These are phyloP conservation scores for Uropsilus gracilis DNA, from an alignment of 2,113 vertebrate species.

Conservation along the genomic window DNA sequence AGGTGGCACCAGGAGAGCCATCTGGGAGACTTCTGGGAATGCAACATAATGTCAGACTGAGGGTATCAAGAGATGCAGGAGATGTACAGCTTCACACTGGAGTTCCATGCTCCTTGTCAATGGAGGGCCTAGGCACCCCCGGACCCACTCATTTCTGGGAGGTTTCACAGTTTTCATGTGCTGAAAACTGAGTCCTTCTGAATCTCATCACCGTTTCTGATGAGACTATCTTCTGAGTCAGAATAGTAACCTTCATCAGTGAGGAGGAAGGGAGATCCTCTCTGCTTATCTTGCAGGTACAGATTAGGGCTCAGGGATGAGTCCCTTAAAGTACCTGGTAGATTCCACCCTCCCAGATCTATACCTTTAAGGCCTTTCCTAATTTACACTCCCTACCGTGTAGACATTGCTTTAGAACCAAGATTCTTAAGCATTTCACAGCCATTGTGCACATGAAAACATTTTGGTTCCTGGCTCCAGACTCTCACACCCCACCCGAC, in stretches of 20 bases:
- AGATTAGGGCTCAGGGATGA: too few species aligned
- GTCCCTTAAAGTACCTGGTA: background rate
- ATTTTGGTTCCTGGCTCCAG: background rate
- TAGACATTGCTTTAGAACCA: accelerated
- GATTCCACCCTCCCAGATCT: too few species aligned
- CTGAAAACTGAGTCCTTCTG: background rate
- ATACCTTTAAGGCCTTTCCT: background rate
- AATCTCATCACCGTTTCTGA: background rate
- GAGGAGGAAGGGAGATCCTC: background rate
- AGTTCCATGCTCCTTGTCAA: background rate
- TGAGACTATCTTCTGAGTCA: background rate
- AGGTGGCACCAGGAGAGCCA: background rate
- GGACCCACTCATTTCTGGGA: background rate
- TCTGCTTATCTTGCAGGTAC: background rate
- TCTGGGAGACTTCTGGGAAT: background rate
- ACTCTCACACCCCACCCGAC: too few species aligned
- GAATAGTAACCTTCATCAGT: background rate
- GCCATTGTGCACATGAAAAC: background rate
- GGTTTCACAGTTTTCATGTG: background rate
- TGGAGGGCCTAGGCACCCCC: background rate
- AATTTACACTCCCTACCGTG: background rate
- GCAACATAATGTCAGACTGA: background rate
- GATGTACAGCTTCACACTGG: background rate
- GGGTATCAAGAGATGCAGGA: background rate
- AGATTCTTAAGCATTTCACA: background rate